These are phyloP conservation scores for Aptenodytes forsteri DNA, from an alignment of 2,113 vertebrate species.

Conservation along the genomic window DNA sequence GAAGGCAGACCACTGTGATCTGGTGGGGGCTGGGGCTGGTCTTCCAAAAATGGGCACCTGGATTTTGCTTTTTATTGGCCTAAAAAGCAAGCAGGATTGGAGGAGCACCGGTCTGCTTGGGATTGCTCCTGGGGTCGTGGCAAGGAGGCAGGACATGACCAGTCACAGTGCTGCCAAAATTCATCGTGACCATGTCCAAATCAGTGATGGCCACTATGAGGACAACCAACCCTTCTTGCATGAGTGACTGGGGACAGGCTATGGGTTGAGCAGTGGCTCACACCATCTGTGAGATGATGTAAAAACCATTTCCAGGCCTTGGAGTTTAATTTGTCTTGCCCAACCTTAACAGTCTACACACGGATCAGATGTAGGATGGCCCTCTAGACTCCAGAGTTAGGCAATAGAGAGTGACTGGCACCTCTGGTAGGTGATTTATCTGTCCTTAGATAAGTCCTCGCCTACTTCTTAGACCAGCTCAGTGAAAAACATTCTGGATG, in stretches of 20 bases:
- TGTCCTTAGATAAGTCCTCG: not conserved
- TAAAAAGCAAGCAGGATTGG: not conserved
- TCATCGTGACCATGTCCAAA: not conserved
- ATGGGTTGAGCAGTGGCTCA: not conserved
- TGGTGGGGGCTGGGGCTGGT: not conserved
- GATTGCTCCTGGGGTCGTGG: not conserved
- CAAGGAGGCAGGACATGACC: not conserved
- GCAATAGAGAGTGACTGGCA: not conserved
- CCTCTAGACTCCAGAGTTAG: not conserved
- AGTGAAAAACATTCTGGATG: not conserved
- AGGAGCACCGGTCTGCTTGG: rapidly evolving
- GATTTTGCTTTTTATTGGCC: not conserved
- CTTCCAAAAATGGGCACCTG: not conserved
- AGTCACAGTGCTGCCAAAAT: not conserved
- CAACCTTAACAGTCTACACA: not conserved
- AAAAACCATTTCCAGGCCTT: not conserved
- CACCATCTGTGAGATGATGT: not conserved
- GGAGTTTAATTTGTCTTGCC: not conserved
- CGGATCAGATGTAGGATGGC: not conserved
- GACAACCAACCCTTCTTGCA: too few relatives aligned
- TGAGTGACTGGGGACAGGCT: not conserved
- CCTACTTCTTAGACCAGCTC: not conserved
- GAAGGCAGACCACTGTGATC: not conserved
- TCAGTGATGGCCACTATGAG: not conserved
- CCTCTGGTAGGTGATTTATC: not conserved